These are phyloP conservation scores for Hyla sarda DNA, from an alignment of 2,113 vertebrate genomes.

Conservation along the genomic window DNA sequence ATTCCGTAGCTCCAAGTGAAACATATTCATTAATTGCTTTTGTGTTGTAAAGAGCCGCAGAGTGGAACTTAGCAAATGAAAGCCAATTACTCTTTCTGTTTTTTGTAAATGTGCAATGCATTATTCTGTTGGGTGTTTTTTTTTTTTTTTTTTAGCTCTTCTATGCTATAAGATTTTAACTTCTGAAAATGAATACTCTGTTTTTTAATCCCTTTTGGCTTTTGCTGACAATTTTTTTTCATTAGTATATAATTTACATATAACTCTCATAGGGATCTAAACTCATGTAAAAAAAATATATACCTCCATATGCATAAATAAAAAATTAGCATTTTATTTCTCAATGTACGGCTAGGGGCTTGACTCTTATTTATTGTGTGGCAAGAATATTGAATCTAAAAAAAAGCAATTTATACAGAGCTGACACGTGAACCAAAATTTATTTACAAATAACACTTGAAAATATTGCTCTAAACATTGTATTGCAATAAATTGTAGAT, in stretches of 20 bases:
- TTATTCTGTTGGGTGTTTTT: conserved; percentile 56
- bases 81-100: conserved; percentile 59
- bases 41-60: conserved; percentile 54
- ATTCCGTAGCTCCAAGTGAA: conserved; percentile 55
- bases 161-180: conserved; percentile 38
- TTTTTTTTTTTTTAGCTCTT: conserved; percentile 5
- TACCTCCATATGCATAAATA: conserved; percentile 53
- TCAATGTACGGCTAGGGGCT: conserved; percentile 51
- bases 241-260: conserved; percentile 51
- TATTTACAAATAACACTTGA: conserved; percentile 29
- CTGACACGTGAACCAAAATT: conserved; percentile 51
- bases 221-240: conserved; percentile 37
- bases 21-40: conserved; percentile 59
- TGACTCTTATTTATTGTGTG: conserved; percentile 51
- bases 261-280: conserved; percentile 43
- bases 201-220: conserved; percentile 50
- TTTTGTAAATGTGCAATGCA: conserved; percentile 53
- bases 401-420: conserved; percentile 54
- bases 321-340: conserved; percentile 56
- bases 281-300: conserved; percentile 28
- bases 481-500: conserved; percentile 41
- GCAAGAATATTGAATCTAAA: conserved; percentile 50
- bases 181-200: conserved; percentile 49
- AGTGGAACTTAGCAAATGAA: conserved; percentile 59
- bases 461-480: conserved; percentile 30